Evolutionary conservation across 2,888 invertebrate genomes (phyloP), one percentile per base, ranked within the genome.

Genomic region (Andrena trimmerana): DNA sequence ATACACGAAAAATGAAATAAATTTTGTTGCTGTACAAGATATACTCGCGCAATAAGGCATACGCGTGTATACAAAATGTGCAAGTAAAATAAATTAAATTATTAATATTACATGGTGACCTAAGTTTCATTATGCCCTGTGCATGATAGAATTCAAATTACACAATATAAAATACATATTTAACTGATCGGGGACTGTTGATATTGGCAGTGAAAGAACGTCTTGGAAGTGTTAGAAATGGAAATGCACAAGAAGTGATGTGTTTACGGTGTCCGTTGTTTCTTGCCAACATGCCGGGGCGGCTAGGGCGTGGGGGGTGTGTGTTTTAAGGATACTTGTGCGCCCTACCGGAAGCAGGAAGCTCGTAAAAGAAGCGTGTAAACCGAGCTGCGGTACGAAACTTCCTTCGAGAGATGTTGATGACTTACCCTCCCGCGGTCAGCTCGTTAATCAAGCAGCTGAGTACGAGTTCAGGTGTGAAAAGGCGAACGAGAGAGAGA

Each of bases 371-470:
- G 85, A 89, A 91, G 90, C 89, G 87, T 88, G 87, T 89, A 87
- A 87, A 89, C 86, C 88, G 86, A 90, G 87, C 90, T 90, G 91
- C 90, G 90, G 88, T 90, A 91, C 88, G 88, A 82, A 90, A 89
- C 82, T 86, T 90, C 89, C 83, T 90, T 86, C 84, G 87, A 88
- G 86, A 90, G 91, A 90, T 86, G 89, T 91, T 91, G 88, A 92
- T 91, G 93, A 97, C 97, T 97, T 96, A 97, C 97, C 97, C 97
- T 95, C 96, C 96, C 93, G 96, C 96, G 93, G 96, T 96, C 95
- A 97, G 95, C 96, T 97, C 97, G 95, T 97, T 97, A 95, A 97
- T 96, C 95, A 97, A 96, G 97, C 97, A 97, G 97, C 97, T 97
- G 95, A 95, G 94, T 90, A 92, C 92, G 92, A 93, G 91, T 92